Conservation (phyloP, 2,797 vertebrate species). For the Cygnus olor region DNA sequence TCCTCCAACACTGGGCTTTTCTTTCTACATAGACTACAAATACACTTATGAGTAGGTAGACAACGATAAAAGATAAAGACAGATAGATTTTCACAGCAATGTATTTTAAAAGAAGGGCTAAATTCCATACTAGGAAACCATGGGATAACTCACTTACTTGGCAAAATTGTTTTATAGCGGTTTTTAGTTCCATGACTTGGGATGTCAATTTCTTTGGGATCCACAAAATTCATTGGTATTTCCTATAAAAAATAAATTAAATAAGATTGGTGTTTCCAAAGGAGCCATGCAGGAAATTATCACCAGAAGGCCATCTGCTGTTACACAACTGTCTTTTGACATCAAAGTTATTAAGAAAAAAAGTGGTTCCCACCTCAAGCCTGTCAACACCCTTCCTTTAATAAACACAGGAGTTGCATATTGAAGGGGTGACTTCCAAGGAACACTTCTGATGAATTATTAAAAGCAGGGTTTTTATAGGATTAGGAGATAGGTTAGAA, state of each 20-base stretch:
- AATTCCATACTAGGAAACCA: conserved; percentile 7
- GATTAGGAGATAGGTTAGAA: conserved; percentile 19
- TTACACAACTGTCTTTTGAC: conserved; percentile 47
- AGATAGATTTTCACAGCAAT: neutral
- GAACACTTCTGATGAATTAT: conserved; percentile 43
- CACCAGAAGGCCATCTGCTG: conserved; percentile 62
- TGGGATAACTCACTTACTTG: conserved; percentile 86
- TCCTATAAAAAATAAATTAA: conserved; percentile 83
- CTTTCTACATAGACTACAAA: neutral
- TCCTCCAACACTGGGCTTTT: neutral
- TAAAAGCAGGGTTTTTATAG: conserved; percentile 20
- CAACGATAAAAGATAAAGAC: neutral
- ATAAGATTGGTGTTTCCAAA: conserved; percentile 67
- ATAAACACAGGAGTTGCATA: conserved; percentile 57
- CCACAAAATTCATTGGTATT: conserved; percentile 99
- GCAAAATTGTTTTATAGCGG: conserved; percentile 96
- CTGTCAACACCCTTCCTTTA: conserved; percentile 74
- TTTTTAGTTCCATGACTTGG: conserved; percentile 96
- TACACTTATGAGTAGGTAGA: neutral
- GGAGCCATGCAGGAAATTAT: conserved; percentile 68
- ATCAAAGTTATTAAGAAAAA: conserved; percentile 72
- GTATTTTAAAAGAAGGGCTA: neutral
- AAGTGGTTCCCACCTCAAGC: conserved; percentile 57
- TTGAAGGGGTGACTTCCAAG: conserved; percentile 53
- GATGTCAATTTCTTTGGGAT: conserved; percentile 94